Evolutionary conservation across 2,113 vertebrate species (phyloP).

Genomic region (Sander lucioperca): DNA sequence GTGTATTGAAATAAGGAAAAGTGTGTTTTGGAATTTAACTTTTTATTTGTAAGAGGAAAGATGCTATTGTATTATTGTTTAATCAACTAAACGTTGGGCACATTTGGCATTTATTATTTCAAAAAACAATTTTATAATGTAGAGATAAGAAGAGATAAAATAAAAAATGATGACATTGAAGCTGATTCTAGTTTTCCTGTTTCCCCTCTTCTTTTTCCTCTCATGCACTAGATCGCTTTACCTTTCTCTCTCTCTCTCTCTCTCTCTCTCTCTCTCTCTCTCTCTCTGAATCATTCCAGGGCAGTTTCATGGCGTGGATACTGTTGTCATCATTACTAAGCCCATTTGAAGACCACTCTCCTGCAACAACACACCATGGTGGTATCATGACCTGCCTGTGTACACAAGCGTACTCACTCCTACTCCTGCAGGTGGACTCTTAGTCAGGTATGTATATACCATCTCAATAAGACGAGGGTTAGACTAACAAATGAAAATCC

Average conservation of each 20-base stretch:
- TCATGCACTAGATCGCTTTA: background rate
- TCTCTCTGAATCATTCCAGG: background rate
- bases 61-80: too few relatives aligned
- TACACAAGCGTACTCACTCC: background rate
- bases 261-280: background rate
- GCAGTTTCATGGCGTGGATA: background rate
- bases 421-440: background rate
- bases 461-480: background rate
- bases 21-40: too few relatives aligned
- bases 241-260: too few relatives aligned
- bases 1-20: too few relatives aligned
- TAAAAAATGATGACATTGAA: background rate
- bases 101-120: too few relatives aligned
- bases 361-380: background rate
- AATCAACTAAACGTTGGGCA: too few relatives aligned
- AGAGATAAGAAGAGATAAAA: too few relatives aligned
- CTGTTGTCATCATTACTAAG: constrained; percentile 2
- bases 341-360: constrained; percentile 9
- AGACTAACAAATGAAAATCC: background rate
- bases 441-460: too few relatives aligned
- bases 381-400: background rate
- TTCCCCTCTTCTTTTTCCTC: background rate
- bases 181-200: too few relatives aligned
- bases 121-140: too few relatives aligned
- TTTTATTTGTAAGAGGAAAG: too few relatives aligned